Conservation (phyloP, 2,113 vertebrate genomes). For the Xenotilapia flavipinnis region DNA sequence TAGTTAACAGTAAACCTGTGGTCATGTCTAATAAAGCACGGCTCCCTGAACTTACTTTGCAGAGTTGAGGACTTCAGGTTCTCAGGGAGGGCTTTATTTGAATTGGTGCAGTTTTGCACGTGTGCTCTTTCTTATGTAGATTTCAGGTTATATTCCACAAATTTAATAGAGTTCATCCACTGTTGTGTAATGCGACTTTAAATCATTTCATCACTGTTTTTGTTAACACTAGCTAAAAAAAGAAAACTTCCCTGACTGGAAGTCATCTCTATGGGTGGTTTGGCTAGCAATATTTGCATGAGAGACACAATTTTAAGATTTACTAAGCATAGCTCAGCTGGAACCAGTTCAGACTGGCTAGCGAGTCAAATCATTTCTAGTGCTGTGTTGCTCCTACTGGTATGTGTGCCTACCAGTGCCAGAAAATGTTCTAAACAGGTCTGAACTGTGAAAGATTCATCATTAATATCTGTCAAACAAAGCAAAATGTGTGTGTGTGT, state of each 20-base stretch:
- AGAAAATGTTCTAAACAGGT: slow-evolving; percentile 5
- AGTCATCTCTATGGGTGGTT: slow-evolving; percentile 34
- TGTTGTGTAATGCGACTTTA: neutral
- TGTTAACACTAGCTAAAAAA: neutral
- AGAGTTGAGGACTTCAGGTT: neutral
- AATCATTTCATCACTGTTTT: neutral
- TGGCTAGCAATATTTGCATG: slow-evolving; percentile 3
- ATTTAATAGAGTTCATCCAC: neutral
- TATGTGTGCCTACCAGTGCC: slow-evolving; percentile 14
- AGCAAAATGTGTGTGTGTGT: neutral
- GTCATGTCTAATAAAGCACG: neutral
- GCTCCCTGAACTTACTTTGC: neutral
- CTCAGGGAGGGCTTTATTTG: neutral
- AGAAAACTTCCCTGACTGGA: neutral
- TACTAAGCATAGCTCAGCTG: slow-evolving; percentile 6
- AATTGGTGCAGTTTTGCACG: neutral
- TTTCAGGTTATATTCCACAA: neutral
- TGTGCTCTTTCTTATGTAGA: neutral
- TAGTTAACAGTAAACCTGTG: neutral
- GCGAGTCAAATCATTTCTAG: neutral
- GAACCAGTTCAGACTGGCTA: slow-evolving; percentile 16
- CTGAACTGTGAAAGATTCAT: neutral
- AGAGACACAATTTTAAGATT: slow-evolving; percentile 26
- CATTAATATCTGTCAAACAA: neutral
- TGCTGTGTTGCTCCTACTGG: neutral